phyloP scores from a whole-genome alignment of 2,888 invertebrate genomes.

The Limnephilus marmoratus region DNA sequence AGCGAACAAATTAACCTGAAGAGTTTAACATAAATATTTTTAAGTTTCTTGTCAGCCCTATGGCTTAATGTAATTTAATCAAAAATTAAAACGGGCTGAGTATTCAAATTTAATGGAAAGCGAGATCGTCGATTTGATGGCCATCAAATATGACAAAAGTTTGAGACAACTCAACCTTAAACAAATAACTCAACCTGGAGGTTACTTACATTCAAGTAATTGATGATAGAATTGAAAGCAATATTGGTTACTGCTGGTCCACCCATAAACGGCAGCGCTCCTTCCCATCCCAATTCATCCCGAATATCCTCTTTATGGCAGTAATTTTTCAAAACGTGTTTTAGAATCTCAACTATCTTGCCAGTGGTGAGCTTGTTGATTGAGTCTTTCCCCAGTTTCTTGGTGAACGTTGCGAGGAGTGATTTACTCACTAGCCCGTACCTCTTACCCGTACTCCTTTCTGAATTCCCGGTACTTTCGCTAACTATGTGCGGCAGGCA shows the following conservation, averaged over 20 bases:
- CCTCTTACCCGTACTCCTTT: constrained; percentile 66
- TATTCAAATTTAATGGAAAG: no score
- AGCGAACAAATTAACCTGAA: no score
- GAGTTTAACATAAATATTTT: no score
- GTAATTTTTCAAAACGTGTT: constrained; percentile 70
- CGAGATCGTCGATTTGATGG: not conserved
- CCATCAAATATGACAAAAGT: not conserved
- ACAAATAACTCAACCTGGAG: not conserved
- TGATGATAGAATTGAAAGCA: constrained; percentile 72
- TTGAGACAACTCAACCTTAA: not conserved
- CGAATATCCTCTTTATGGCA: constrained; percentile 71
- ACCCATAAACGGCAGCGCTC: constrained; percentile 70
- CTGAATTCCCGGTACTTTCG: constrained; percentile 71
- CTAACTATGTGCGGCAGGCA: constrained; percentile 73
- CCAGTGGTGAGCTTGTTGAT: constrained; percentile 73
- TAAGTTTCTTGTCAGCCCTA: no score
- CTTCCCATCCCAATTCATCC: constrained; percentile 69
- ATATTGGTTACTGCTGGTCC: constrained; percentile 72
- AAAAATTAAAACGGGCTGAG: no score
- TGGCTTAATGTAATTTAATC: no score
- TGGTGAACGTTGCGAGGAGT: constrained; percentile 70
- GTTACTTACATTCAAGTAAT: constrained; percentile 73
- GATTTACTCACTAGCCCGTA: constrained; percentile 58
- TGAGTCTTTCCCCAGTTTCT: constrained; percentile 71
- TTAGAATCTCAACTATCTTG: constrained; percentile 72